Percentiles rank a stretch among this genome's conserved stretches.
These are phyloP conservation scores for Apocrypta bakeri DNA, from an alignment of 1,140 invertebrate species.

Conservation along the genomic window DNA sequence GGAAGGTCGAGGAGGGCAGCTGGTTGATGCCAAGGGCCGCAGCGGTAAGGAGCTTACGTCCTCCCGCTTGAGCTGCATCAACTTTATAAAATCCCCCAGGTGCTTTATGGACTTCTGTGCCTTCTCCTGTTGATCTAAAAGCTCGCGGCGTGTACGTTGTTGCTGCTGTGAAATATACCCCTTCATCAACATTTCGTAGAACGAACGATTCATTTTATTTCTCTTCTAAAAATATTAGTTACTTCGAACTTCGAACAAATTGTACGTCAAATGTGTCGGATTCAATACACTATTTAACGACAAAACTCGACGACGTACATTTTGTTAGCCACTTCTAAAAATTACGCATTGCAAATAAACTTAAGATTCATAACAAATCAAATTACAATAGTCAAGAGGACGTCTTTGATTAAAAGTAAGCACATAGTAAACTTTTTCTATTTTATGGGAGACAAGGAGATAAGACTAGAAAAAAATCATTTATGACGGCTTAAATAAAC, in stretches of 20 bases:
- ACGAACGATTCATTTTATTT: not conserved
- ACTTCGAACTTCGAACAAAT: not conserved
- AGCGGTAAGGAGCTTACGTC: constrained; percentile 56
- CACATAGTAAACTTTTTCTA: no score
- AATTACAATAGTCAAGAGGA: not conserved
- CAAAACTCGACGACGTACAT: not conserved
- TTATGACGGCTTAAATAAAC: not conserved
- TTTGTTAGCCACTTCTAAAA: not conserved
- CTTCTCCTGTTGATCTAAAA: constrained; percentile 69
- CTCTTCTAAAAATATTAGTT: no score
- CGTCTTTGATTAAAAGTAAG: no score
- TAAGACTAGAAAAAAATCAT: not conserved
- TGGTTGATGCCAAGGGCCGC: constrained; percentile 62
- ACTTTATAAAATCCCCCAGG: constrained; percentile 70
- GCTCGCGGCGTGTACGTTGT: constrained; percentile 67
- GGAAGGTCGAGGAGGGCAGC: constrained; percentile 68
- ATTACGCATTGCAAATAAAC: not conserved
- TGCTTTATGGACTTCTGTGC: constrained; percentile 71
- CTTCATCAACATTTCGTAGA: not conserved
- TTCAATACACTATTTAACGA: no score
- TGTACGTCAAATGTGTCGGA: not conserved
- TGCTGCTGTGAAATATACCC: constrained; percentile 62
- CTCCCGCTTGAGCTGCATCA: constrained; percentile 64
- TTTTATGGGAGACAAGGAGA: not conserved
- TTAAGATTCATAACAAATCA: not conserved